A percentile compares a stretch with the other conserved stretches of the same genome.
phyloP scores from a whole-genome alignment of 2,797 vertebrate genomes.

The Pantherophis vulpinus region DNA sequence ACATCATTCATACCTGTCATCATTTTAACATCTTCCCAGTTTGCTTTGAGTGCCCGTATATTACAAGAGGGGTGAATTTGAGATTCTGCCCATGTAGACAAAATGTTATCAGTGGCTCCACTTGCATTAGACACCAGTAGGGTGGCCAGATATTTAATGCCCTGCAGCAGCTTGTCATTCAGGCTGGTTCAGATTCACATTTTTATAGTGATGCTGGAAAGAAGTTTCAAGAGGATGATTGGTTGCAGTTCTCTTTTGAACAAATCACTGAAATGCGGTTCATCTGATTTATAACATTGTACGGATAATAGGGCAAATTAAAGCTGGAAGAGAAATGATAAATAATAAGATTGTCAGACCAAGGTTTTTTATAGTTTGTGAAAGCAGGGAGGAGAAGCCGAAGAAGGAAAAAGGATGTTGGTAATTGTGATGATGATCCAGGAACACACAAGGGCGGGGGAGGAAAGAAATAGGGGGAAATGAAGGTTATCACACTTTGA shows the following conservation, averaged over 20 bases:
- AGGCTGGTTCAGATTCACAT: background rate
- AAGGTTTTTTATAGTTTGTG: background rate
- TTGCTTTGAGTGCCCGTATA: background rate
- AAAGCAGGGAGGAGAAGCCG: background rate
- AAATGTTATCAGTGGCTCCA: background rate
- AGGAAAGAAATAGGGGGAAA: background rate
- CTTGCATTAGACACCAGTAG: background rate
- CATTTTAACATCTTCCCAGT: background rate
- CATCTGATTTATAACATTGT: background rate
- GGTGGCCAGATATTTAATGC: background rate
- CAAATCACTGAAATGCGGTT: background rate
- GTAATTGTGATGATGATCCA: background rate
- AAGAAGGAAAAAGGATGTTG: background rate
- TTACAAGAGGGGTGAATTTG: background rate
- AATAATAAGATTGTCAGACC: background rate
- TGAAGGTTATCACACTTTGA: background rate
- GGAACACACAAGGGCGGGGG: background rate
- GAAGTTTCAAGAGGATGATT: background rate
- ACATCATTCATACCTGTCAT: background rate
- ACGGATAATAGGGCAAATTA: background rate
- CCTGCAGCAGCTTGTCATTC: background rate
- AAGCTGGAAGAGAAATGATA: background rate
- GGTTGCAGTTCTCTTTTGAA: background rate
- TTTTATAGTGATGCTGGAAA: background rate
- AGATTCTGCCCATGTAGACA: background rate